A percentile compares a stretch with the other conserved stretches of the same genome.
Evolutionary conservation across 2,113 vertebrate species (phyloP).

Genomic region (Narcine bancroftii): DNA sequence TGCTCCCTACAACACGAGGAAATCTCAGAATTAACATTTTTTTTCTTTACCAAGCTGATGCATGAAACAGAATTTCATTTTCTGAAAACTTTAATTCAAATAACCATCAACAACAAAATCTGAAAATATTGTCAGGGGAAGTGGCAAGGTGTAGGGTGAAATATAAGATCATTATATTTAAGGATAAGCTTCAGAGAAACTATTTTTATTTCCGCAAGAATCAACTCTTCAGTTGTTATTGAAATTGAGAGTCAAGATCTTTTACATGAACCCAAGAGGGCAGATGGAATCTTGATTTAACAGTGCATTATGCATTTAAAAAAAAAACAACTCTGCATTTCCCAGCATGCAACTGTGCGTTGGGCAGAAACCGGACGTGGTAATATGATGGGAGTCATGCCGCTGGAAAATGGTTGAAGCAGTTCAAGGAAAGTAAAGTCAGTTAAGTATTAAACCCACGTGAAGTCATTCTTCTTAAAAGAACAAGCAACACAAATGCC

Average conservation of each 20-base stretch:
- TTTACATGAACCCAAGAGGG: background rate
- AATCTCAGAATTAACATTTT: background rate
- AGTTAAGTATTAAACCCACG: too few relatives aligned
- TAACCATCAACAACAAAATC: background rate
- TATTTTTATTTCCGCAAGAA: background rate
- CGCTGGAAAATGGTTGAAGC: too few relatives aligned
- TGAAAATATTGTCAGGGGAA: too few relatives aligned
- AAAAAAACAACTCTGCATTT: too few relatives aligned
- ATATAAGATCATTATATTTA: background rate
- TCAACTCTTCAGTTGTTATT: background rate
- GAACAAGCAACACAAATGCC: too few relatives aligned
- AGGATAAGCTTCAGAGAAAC: background rate
- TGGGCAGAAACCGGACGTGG: too few relatives aligned
- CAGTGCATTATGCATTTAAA: too few relatives aligned
- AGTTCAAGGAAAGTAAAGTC: too few relatives aligned
- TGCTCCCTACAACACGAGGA: constrained; percentile 53
- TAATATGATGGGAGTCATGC: too few relatives aligned
- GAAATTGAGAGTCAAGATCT: background rate
- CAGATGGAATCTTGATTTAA: background rate
- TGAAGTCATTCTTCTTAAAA: too few relatives aligned
- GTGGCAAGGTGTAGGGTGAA: too few relatives aligned
- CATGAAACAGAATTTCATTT: background rate
- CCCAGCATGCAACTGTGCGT: too few relatives aligned
- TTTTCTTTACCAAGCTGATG: background rate
- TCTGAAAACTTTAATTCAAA: background rate